These are phyloP conservation scores for Hedya salicella DNA, from an alignment of 2,888 invertebrate species.

Conservation along the genomic window DNA sequence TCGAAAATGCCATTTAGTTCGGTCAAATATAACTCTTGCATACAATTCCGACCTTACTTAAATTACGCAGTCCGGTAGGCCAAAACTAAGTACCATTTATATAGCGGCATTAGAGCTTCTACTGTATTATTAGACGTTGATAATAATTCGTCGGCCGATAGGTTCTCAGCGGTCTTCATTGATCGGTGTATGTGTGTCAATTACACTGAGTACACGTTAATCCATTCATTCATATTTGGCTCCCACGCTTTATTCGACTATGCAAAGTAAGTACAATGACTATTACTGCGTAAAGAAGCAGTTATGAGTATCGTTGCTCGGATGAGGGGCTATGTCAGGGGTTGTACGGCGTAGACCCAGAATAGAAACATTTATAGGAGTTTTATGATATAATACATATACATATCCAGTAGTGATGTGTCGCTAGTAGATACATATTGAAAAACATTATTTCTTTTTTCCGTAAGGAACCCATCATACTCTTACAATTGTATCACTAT, in stretches of 20 bases:
- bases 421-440: no score
- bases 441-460: no score
- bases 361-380: no score
- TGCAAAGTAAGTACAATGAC: background rate
- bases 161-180: slow-evolving; percentile 54
- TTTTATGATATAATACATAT: no score
- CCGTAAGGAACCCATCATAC: no score
- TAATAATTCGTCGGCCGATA: slow-evolving; percentile 59
- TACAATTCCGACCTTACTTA: slow-evolving; percentile 53
- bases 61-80: slow-evolving; percentile 66
- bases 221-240: slow-evolving; percentile 47
- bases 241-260: slow-evolving; percentile 49
- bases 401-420: no score
- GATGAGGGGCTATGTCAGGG: background rate
- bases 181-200: slow-evolving; percentile 52
- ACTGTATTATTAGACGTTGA: slow-evolving; percentile 68
- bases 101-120: slow-evolving; percentile 57
- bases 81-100: slow-evolving; percentile 67
- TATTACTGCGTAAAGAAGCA: background rate
- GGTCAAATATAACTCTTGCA: slow-evolving; percentile 47
- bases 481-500: no score
- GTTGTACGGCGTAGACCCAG: no score
- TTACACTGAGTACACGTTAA: slow-evolving; percentile 43
- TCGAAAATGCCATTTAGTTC: slow-evolving; percentile 56
- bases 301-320: background rate